Conservation (phyloP, 2,888 invertebrate species). For the Eledona agricola region DNA sequence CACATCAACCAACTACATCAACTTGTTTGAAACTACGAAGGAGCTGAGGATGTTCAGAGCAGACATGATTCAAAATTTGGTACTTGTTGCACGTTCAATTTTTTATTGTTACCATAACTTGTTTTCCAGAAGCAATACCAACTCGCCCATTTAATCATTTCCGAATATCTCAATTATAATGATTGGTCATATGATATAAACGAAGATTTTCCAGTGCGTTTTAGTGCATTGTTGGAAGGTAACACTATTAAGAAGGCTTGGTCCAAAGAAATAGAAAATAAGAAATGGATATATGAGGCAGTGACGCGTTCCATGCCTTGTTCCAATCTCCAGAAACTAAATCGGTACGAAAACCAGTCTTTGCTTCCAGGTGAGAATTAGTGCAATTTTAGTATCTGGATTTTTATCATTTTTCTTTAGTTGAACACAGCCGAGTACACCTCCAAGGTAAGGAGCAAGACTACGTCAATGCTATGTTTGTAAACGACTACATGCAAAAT, state of each 20-base stretch:
- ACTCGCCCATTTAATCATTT: slow-evolving; percentile 15
- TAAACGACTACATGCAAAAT: slow-evolving; percentile 4
- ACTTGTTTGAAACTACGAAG: slow-evolving; percentile 6
- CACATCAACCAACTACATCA: not conserved
- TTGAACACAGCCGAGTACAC: slow-evolving; percentile 8
- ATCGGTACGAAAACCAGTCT: slow-evolving; percentile 5
- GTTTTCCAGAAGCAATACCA: slow-evolving; percentile 12
- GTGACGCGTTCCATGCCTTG: not conserved
- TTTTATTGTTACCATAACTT: too few relatives aligned
- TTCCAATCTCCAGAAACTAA: not conserved
- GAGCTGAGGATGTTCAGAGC: slow-evolving; percentile 3
- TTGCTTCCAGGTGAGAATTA: slow-evolving; percentile 14
- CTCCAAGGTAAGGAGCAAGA: slow-evolving; percentile 1
- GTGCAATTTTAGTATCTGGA: not conserved
- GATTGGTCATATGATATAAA: slow-evolving; percentile 3
- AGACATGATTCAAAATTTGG: slow-evolving; percentile 3
- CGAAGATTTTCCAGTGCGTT: slow-evolving; percentile 1
- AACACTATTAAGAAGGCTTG: slow-evolving; percentile 6
- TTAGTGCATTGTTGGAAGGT: slow-evolving; percentile 6
- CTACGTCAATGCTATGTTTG: slow-evolving; percentile 19
- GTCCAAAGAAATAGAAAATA: slow-evolving; percentile 10
- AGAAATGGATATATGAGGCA: slow-evolving; percentile 8
- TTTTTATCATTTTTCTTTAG: slow-evolving; percentile 1
- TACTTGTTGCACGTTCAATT: not conserved
- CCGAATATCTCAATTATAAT: slow-evolving; percentile 1